Evolutionary conservation across 2,888 invertebrate species (phyloP), one percentile per base, ranked within the genome.

Genomic region (Plebejus argus): DNA sequence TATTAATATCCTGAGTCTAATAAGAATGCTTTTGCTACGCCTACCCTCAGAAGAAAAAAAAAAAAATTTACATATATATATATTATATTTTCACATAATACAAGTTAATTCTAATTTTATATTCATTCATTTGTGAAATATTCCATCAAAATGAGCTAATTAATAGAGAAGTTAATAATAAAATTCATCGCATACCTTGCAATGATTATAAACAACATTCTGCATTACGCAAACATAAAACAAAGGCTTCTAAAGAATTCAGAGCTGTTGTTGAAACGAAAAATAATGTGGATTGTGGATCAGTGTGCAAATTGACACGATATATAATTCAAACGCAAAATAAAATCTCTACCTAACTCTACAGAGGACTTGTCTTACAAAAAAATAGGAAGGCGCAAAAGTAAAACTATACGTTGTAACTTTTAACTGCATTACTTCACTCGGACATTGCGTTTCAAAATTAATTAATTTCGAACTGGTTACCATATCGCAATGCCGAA

Each of bases 401-500:
- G 61, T 20, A 8, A 58, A 23, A 23, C 12, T 23, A 0, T 45
- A 45, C 10, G 45, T 53, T 18, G 18, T 18, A 18, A 53, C 53
- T 53, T 53, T 15, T 66, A 5, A 66, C 66, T 66, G 28, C 28
- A 28, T 33, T 28, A 15, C 66, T 28, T 12, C 12, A 66, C 20
- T 66, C 15, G 33, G 1, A 66, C 6, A 18, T 33, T 66, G 66
- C 6, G 28, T 66, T 61, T 28, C 15, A 33, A 66, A 66, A 66
- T 28, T 61, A 66, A 66, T 66, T 66, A 33, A 66, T 66, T 66
- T 66, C 1, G 28, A 18, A 66, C 66, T 66, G 28, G 28, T 61
- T 23, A 66, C 66, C 33, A 66, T 66, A 28, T 66, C 33, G 66
- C 66, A 66, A 66, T 4, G 33, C 28, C 33, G 15, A 18, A 28